Percentiles rank a stretch among this genome's conserved stretches.
Evolutionary conservation across 2,888 invertebrate species (phyloP).

Genomic region (Lottia gigantea): DNA sequence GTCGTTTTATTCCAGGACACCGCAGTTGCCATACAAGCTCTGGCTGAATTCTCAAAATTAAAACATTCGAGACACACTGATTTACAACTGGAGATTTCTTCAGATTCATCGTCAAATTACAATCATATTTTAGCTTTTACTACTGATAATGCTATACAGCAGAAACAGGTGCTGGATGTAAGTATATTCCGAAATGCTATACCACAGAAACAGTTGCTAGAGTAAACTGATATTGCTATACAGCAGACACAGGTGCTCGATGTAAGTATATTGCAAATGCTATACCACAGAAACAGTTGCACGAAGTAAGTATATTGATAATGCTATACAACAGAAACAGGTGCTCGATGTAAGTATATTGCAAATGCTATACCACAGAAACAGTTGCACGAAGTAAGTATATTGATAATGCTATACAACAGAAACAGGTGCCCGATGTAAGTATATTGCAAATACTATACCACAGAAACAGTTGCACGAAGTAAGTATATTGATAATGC

Average conservation of each 20-base stretch:
- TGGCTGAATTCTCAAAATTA: slow-evolving; percentile 26
- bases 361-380: slow-evolving; percentile 27
- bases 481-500: slow-evolving; percentile 30
- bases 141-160: slow-evolving; percentile 26
- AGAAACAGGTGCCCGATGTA: slow-evolving; percentile 25
- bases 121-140: slow-evolving; percentile 28
- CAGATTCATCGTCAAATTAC: slow-evolving; percentile 17
- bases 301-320: slow-evolving; percentile 27
- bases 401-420: slow-evolving; percentile 25
- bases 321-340: slow-evolving; percentile 27
- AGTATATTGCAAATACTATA: slow-evolving; percentile 28
- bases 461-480: slow-evolving; percentile 22
- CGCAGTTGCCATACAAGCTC: slow-evolving; percentile 29
- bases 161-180: slow-evolving; percentile 25
- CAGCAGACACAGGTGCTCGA: too few relatives aligned
- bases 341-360: slow-evolving; percentile 25
- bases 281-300: slow-evolving; percentile 21
- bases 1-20: too few relatives aligned
- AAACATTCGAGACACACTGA: slow-evolving; percentile 17
- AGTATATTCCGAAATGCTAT: slow-evolving; percentile 24
- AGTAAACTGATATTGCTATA: slow-evolving; percentile 8
- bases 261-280: slow-evolving; percentile 21
- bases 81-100: slow-evolving; percentile 24
- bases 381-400: slow-evolving; percentile 26
- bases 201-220: slow-evolving; percentile 20